phyloP scores from a whole-genome alignment of 2,888 invertebrate species.

The Linnaemya vulpina region DNA sequence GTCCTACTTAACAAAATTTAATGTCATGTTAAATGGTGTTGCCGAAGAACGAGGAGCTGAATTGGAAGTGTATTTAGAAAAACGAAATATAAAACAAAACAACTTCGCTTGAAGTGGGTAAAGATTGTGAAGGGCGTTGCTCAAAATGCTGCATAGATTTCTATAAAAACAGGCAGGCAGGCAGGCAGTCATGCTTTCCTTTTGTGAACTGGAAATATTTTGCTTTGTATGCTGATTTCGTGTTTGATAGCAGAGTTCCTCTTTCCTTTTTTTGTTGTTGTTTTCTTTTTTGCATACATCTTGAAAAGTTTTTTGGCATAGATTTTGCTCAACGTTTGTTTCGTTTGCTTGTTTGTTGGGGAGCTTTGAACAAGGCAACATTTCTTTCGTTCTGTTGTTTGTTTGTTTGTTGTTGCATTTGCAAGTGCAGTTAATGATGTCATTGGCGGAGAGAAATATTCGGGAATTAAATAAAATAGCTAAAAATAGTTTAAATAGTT shows the following conservation, averaged over 20 bases:
- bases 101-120: neutral
- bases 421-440: conserved; percentile 61
- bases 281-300: neutral
- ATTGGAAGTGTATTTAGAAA: neutral
- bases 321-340: conserved; percentile 42
- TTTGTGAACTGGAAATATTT: conserved; percentile 23
- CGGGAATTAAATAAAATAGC: neutral
- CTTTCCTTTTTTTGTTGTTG: neutral
- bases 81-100: neutral
- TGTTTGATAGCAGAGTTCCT: conserved; percentile 43
- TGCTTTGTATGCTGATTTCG: conserved; percentile 54
- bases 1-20: neutral
- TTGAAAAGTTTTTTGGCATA: conserved; percentile 51
- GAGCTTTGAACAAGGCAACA: conserved; percentile 15
- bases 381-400: neutral
- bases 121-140: conserved; percentile 6
- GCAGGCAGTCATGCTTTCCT: neutral
- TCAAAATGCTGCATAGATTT: conserved; percentile 21
- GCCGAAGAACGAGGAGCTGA: neutral
- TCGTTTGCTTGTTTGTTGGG: conserved; percentile 16
- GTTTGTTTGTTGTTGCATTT: conserved; percentile 12
- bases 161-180: conserved; percentile 9
- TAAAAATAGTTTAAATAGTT: no score
- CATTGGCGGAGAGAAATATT: neutral
- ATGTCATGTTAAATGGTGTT: conserved; percentile 2